Conservation (phyloP, 2,888 invertebrate genomes). For the Drosophila prostipennis region DNA sequence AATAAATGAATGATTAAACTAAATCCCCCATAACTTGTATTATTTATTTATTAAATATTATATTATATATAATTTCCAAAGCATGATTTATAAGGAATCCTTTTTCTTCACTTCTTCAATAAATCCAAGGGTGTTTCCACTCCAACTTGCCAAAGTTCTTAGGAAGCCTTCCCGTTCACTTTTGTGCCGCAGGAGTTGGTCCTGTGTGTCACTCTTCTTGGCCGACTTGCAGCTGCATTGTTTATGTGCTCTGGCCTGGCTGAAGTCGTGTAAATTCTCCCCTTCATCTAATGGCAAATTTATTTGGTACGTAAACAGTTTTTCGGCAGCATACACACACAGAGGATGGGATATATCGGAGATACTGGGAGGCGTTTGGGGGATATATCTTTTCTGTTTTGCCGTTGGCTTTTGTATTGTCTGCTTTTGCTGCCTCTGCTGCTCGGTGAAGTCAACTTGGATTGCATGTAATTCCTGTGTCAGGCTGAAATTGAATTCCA, state of each 20-base stretch:
- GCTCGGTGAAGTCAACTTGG: conserved; percentile 25
- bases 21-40: too few relatives aligned
- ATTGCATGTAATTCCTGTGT: conserved; percentile 44
- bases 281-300: conserved; percentile 68
- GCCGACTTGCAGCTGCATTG: conserved; percentile 67
- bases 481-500: conserved; percentile 46
- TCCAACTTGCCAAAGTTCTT: neutral
- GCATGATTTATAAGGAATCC: neutral
- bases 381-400: conserved; percentile 5
- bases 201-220: conserved; percentile 43
- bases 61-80: too few relatives aligned
- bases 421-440: conserved; percentile 2
- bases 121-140: conserved; percentile 1
- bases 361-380: conserved; percentile 8
- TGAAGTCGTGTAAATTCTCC: conserved; percentile 56
- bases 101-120: too few relatives aligned
- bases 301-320: conserved; percentile 66
- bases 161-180: neutral
- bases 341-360: conserved; percentile 8
- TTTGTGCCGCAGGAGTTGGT: conserved; percentile 24
- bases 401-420: conserved; percentile 35
- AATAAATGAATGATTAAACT: too few relatives aligned
- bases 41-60: too few relatives aligned
- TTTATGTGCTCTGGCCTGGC: conserved; percentile 60
- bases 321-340: conserved; percentile 27